Evolutionary conservation across 2,113 vertebrate genomes (phyloP), one percentile per base, ranked within the genome.

Genomic region (Trichomycterus rosablanca): DNA sequence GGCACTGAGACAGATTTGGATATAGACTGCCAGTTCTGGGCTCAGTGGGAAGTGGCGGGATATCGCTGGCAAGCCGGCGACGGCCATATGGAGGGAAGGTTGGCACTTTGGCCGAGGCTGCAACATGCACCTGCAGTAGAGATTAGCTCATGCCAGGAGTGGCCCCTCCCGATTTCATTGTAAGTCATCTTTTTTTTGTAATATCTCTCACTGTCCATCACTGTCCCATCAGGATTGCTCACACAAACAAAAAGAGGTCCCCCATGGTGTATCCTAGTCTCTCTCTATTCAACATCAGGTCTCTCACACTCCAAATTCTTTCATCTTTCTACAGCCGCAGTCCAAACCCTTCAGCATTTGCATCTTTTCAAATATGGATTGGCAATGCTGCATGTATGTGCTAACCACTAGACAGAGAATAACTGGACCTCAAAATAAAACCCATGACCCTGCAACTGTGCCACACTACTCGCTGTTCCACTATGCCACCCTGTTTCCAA

Each of bases 21-120:
- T 70, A 75, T 67, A 68, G 74, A 79, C 74, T 80, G 81, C 70
- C 67, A 74, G 63, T 67, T 63, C 72, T 57, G 71, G 45, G 78
- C 84, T 74, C 76, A 39, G 77, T 42, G 68, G 87, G 84, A 81
- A 83, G 81, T 78, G 83, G 83, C 83, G 84, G 86, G 82, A 82
- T 84, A 81, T 80, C 80, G 83, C 86, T 89, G 89, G 89, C 89
- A 88, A 74, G 84, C 81, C 0, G 67, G 80, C 81, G 66, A 81
- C 78, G 66, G 86, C 84, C 88, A 88, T 89, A 88, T 88, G 89
- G 86, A 80, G 76, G 84, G 85, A 84, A 89, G 86, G 84, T 85
- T 84, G 86, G 83, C 77, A 76, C 74, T 86, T 88, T 88, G 88
- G 84, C 88, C 85, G 80, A 76, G 77, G 73, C 78, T 60, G 37